These are phyloP conservation scores for Cremastobaeus sp. DNA, from an alignment of 2,888 invertebrate genomes.

Conservation along the genomic window DNA sequence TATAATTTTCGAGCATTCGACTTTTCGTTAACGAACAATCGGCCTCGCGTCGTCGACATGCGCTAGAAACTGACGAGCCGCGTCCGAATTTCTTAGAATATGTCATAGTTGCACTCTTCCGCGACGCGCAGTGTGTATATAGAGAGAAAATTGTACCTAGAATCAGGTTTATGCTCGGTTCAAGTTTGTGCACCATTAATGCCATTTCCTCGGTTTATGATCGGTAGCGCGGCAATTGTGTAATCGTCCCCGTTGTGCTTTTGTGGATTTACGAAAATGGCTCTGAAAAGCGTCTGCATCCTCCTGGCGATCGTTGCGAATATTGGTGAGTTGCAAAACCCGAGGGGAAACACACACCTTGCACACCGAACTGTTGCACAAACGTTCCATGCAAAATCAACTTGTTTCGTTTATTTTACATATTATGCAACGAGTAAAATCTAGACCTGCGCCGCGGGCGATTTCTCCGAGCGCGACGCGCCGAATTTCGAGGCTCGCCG, in stretches of 20 bases:
- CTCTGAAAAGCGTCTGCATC: not conserved
- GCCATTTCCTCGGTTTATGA: slow-evolving; percentile 17
- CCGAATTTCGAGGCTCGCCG: too few species aligned
- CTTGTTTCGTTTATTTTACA: too few species aligned
- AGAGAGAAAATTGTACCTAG: not conserved
- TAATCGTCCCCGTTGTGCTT: slow-evolving; percentile 5
- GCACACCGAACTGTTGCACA: slow-evolving; percentile 1
- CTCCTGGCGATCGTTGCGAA: slow-evolving; percentile 24
- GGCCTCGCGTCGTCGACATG: slow-evolving; percentile 9
- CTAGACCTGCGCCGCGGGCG: too few species aligned
- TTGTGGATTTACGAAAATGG: slow-evolving; percentile 27
- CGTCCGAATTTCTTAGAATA: slow-evolving; percentile 11
- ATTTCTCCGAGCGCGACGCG: too few species aligned
- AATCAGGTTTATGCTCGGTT: not conserved
- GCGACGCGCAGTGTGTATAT: slow-evolving; percentile 43
- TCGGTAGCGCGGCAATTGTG: slow-evolving; percentile 10
- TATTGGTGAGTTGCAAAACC: slow-evolving; percentile 39
- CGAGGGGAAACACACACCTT: too few species aligned
- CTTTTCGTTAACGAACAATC: slow-evolving; percentile 5
- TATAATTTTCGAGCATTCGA: slow-evolving; percentile 52
- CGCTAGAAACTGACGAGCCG: slow-evolving; percentile 26
- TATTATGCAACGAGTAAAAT: too few species aligned
- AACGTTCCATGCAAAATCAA: slow-evolving; percentile 7
- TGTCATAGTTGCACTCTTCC: slow-evolving; percentile 19
- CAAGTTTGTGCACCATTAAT: slow-evolving; percentile 20